Base-by-base conservation (phyloP, 92 coral and sea anemone species). In the Epizoanthus stellaris region DNA sequence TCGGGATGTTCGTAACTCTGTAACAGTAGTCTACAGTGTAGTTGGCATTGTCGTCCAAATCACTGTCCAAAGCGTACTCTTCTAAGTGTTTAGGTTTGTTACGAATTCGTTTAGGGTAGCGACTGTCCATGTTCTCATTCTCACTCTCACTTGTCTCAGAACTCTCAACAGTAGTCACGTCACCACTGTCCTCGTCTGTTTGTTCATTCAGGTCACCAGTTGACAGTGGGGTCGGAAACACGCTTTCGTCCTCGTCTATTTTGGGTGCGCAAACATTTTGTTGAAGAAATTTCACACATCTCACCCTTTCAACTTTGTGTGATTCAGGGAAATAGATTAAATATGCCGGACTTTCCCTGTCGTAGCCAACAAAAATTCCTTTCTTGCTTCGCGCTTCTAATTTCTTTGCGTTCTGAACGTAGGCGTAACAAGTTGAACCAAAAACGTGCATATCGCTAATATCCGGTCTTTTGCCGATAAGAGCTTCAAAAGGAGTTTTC, bases 401-500 rank as follows among this genome's bases (percentile, higher is more conserved):
- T 45, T 75, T 85, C 73, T 85, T 85, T 8, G 89, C 89, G 34
- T 86, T 86, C 57, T 86, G 90, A 36, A 80, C 74, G 73, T 77
- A 87, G 39, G 86, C 86, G 54, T 67, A 80, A 71, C 86, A 87
- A 17, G 80, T 70, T 25, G 87, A 80, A 39, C 90, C 74, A 63
- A 87, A 87, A 65, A 72, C 75, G 84, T 87, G 86, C 81, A 87
- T 87, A 40, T 87, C 59, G 59, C 90, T 73, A 38, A 87, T 14
- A 66, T 87, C 74, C 66, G 82, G 86, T 43, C 84, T 47, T 64
- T 87, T 87, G 23, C 82, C 77, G 43, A 75, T 81, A 38, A 87
- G 85, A 54, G 90, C 87, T 82, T 87, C 82, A 21, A 40, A 81
- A 36, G 89, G 89, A 56, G 86, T 87, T 73, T 87, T 72, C 63